Base-by-base conservation (phyloP, 2,113 vertebrate species). In the Pardalotus punctatus region DNA sequence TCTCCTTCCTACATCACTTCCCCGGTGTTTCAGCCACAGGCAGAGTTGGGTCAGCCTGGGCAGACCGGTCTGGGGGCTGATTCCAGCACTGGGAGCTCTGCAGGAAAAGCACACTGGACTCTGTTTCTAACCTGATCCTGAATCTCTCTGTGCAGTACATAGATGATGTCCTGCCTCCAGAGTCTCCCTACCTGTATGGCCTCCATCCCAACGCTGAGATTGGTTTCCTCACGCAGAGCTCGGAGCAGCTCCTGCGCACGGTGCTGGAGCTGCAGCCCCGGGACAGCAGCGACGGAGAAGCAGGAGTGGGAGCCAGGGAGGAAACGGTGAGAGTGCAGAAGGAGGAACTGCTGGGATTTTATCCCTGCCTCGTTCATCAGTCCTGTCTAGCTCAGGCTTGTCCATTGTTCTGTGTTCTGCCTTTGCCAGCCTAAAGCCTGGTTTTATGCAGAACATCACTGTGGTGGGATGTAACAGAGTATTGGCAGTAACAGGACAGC, bases 171-270 rank as follows among this genome's bases (percentile, higher is more conserved):
- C 94, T 99, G 36, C 99, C 99, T 15, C 72, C 98, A 0, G 99
- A 99, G 94, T 99, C 99, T 0, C 99, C 99, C 0, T 97, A 99
- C 72, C 98, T 99, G 21, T 99, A 99, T 0, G 99, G 99, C 43
- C 99, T 99, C 48, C 99, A 99, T 70, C 99, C 99, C 45, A 99
- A 99, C 1, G 99, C 99, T 0, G 99, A 99, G 98, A 99, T 99
- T 12, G 99, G 99, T 31, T 99, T 99, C 97, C 98, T 99, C 7
- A 99, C 99, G 2, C 99, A 99, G 95, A 99, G 98, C 8, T 99
- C 99, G 0, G 99, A 99, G 92, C 99, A 98, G 76, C 98, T 99
- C 29, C 99, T 99, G 96, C 98, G 86, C 47, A 98, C 98, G 0
- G 72, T 99, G 91, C 94, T 99, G 96, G 99, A 99, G 97, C 98